Conservation (phyloP, 2,797 vertebrate species). For the Neomorphus geoffroyi region DNA sequence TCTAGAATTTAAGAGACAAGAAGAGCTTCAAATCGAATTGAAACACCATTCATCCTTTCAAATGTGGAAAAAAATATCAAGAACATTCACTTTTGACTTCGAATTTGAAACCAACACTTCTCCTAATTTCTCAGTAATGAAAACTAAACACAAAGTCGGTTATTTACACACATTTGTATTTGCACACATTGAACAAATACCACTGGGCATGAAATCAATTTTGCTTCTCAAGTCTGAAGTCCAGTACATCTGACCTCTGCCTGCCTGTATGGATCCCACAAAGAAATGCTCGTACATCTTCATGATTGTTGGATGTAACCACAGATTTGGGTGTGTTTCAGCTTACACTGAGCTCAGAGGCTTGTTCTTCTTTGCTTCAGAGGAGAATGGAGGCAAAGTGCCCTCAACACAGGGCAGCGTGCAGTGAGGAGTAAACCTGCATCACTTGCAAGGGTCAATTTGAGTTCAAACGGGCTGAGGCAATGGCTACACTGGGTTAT, state of each 20-base stretch:
- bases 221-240: neutral
- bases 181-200: neutral
- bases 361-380: neutral
- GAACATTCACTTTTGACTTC: neutral
- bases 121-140: neutral
- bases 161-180: neutral
- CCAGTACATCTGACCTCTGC: neutral
- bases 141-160: neutral
- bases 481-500: neutral
- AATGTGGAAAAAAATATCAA: neutral
- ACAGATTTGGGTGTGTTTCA: neutral
- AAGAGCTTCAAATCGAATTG: neutral
- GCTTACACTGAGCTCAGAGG: neutral
- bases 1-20: neutral
- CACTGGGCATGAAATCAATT: neutral
- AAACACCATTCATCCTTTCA: neutral
- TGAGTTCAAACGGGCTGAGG: neutral
- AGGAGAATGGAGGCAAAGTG: neutral
- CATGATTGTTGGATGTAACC: neutral
- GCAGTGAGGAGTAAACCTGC: neutral
- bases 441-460: neutral
- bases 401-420: neutral
- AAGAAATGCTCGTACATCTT: neutral
- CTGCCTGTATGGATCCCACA: neutral
- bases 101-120: neutral